Base-by-base conservation (phyloP, 2,113 vertebrate genomes). In the Caranx melampygus region DNA sequence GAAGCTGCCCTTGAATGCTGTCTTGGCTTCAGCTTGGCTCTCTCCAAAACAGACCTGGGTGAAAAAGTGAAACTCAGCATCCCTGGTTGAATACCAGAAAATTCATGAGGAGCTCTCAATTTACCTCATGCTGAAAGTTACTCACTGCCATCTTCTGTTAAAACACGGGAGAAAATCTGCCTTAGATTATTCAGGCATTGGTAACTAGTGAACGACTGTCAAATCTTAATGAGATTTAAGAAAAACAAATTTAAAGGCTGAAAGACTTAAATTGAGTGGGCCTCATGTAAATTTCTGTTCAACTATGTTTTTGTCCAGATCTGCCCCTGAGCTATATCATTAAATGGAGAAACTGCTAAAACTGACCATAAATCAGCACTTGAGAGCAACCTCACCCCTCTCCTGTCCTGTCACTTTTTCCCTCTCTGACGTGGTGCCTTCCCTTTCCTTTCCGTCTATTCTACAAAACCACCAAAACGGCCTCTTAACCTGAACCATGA, bases 361-460 rank as follows among this genome's bases (percentile, higher is more conserved):
- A 66, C 74, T 78, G 77, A 45, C 13, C 42, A 35, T 55, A 59
- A 59, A 73, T 82, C 49, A 83, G 79, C 73, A 42, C 54, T 72
- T 60, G 45, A 13, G 80, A 82, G 74, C 66, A 78, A 54, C 77
- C 42, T 82, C 73, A 83, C 21, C 75, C 69, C 34, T 18, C 65
- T 51, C 13, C 16, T 5, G n/a, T 51, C 13, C 16, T 5, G n/a
- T 35, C 52, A 52, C 62, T 40, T 72, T 12, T 12, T 57, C 40
- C 72, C 67, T 37, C 16, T 55, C 20, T 51, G 33, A 87, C 83
- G 70, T 81, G 70, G 87, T 89, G 82, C 87, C 84, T 93, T 69
- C 59, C 62, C 44, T 37, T 93, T 69, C 62, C 62, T 37, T 37
- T 12, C 42, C 54, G 21, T 57, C 26, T 70, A 13, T 60, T 62